Percentiles rank a stretch among this genome's conserved stretches.
phyloP scores from a whole-genome alignment of 2,888 invertebrate genomes.

The Tortricodes alternella region DNA sequence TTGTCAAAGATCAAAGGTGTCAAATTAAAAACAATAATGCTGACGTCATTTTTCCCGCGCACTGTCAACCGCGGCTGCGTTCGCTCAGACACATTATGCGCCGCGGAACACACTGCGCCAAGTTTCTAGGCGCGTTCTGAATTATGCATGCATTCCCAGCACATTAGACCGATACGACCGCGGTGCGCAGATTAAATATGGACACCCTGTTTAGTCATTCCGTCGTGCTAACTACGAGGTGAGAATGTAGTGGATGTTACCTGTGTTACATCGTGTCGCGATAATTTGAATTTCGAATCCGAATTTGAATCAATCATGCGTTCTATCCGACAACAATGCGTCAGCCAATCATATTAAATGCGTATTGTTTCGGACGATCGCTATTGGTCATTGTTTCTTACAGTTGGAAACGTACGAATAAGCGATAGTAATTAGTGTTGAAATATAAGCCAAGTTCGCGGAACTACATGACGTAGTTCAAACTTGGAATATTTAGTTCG shows the following conservation, averaged over 20 bases:
- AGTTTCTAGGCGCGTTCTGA: conserved; percentile 46
- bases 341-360: neutral
- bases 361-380: neutral
- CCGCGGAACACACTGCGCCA: conserved; percentile 46
- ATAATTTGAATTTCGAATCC: conserved; percentile 25
- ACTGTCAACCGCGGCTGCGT: conserved; percentile 38
- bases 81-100: conserved; percentile 49
- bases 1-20: neutral
- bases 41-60: conserved; percentile 2
- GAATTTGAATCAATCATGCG: conserved; percentile 23
- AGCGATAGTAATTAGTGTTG: neutral
- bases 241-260: conserved; percentile 41
- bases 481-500: conserved; percentile 12
- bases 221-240: conserved; percentile 54
- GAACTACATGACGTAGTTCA: neutral
- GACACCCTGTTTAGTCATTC: conserved; percentile 65
- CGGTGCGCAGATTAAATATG: conserved; percentile 62
- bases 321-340: conserved; percentile 9
- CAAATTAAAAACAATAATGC: conserved; percentile 7
- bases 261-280: conserved; percentile 14
- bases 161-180: conserved; percentile 62
- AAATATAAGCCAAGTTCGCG: neutral
- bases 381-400: neutral
- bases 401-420: neutral
- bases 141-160: conserved; percentile 62